Conservation (phyloP, 2,888 invertebrate genomes). For the Eueremaeus valkanovi region DNA sequence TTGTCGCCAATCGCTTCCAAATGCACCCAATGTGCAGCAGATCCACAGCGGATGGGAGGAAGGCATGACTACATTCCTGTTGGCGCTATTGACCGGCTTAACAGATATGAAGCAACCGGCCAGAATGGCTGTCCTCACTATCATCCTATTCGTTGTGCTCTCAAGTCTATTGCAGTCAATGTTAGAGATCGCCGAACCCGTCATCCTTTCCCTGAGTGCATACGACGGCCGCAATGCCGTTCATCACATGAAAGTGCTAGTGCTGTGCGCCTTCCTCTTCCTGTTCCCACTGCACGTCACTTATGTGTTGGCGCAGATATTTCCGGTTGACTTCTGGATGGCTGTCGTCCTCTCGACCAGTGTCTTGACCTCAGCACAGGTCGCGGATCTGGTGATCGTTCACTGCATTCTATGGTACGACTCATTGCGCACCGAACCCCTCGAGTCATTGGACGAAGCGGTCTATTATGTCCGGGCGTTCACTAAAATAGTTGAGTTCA, state of each 20-base stretch:
- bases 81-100: constrained; percentile 57
- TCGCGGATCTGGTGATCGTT: constrained; percentile 56
- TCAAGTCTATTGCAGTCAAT: constrained; percentile 59
- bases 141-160: constrained; percentile 58
- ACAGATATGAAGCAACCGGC: constrained; percentile 56
- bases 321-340: constrained; percentile 56
- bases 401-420: constrained; percentile 57
- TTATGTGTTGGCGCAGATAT: constrained; percentile 53
- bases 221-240: constrained; percentile 50
- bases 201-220: constrained; percentile 56
- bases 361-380: constrained; percentile 56
- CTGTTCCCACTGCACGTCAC: constrained; percentile 55
- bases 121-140: constrained; percentile 56
- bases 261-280: constrained; percentile 53
- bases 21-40: constrained; percentile 23
- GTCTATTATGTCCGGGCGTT: constrained; percentile 56
- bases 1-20: background rate
- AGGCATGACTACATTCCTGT: constrained; percentile 57
- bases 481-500: constrained; percentile 56
- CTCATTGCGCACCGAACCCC: constrained; percentile 52
- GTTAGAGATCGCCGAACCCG: constrained; percentile 57
- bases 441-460: constrained; percentile 57
- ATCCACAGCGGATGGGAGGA: constrained; percentile 56
- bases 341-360: constrained; percentile 58
- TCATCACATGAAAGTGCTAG: constrained; percentile 53